Conservation (phyloP, 2,113 vertebrate genomes). For the Crotalus horridus region DNA sequence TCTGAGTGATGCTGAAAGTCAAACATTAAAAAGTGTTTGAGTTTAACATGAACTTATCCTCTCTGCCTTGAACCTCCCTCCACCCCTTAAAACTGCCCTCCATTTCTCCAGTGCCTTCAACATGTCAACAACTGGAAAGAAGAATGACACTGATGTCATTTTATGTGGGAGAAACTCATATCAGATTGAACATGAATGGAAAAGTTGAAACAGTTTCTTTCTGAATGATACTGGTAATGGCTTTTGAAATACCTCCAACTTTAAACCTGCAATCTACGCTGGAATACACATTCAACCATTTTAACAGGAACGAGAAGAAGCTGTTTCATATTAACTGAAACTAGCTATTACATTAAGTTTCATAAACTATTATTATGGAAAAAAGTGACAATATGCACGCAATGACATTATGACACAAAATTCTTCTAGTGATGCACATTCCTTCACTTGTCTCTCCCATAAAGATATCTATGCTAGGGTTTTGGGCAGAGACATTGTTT, state of each 20-base stretch:
- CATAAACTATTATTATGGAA: neutral
- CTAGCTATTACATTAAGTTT: neutral
- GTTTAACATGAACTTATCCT: neutral
- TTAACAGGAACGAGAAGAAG: neutral
- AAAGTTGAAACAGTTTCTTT: neutral
- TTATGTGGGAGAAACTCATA: neutral
- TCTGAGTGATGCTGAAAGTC: neutral
- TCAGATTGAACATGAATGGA: neutral
- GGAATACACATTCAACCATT: neutral
- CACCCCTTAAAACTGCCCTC: neutral
- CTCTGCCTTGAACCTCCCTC: neutral
- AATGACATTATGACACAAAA: neutral
- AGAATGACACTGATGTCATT: neutral
- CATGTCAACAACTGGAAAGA: neutral
- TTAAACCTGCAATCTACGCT: neutral
- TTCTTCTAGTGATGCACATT: neutral
- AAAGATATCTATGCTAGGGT: neutral
- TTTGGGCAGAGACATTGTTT: neutral
- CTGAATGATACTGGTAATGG: neutral
- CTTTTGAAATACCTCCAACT: neutral
- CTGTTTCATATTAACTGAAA: neutral
- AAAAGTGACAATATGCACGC: neutral
- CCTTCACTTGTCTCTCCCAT: neutral
- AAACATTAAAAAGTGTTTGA: neutral
- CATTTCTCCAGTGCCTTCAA: neutral